phyloP scores from a whole-genome alignment of 2,888 invertebrate genomes.

The Ophion ellenae region DNA sequence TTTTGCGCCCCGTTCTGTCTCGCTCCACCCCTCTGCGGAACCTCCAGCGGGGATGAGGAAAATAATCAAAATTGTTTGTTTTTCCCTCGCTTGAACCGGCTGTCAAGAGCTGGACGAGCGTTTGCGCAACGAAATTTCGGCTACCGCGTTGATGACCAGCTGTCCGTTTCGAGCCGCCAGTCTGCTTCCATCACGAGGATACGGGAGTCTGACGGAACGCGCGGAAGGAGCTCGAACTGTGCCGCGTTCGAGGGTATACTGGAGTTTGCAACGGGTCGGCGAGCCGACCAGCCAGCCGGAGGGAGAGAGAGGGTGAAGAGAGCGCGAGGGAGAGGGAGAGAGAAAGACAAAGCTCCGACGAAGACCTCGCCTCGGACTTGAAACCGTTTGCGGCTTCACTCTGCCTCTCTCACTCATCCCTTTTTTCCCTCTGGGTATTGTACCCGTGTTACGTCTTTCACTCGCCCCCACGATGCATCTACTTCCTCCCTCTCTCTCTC shows the following conservation, averaged over 20 bases:
- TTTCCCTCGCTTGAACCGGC: constrained; percentile 7
- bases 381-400: constrained; percentile 50
- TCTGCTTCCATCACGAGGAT: constrained; percentile 78
- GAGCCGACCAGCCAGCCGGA: constrained; percentile 44
- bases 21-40: constrained; percentile 34
- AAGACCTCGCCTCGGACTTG: constrained; percentile 70
- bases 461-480: constrained; percentile 48
- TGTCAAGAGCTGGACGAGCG: background rate
- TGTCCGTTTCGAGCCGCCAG: constrained; percentile 72
- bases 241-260: constrained; percentile 81
- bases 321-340: background rate
- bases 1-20: constrained; percentile 12
- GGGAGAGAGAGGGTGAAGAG: background rate
- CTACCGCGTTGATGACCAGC: constrained; percentile 74
- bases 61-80: background rate
- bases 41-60: background rate
- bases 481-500: constrained; percentile 22
- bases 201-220: constrained; percentile 63
- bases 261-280: constrained; percentile 70
- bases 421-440: constrained; percentile 32
- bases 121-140: constrained; percentile 68
- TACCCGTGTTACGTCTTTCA: constrained; percentile 10
- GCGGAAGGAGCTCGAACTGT: constrained; percentile 73
- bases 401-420: constrained; percentile 48
- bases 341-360: constrained; percentile 39